Evolutionary conservation across 2,888 invertebrate genomes (phyloP).

Genomic region (Hydriomena furcata): DNA sequence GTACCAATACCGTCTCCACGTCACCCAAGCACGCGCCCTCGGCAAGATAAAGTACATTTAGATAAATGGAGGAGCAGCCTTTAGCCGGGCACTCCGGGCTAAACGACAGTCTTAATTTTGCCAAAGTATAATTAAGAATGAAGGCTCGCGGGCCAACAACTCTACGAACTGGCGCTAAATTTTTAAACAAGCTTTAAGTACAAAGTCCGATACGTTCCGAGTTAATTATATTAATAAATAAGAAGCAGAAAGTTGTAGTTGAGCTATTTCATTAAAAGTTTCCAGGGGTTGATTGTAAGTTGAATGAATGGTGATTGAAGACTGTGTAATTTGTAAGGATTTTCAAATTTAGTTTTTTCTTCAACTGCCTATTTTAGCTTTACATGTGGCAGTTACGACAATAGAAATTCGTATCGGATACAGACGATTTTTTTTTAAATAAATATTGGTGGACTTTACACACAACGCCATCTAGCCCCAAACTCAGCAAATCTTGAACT

Average conservation of each 20-base stretch:
- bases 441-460: no score
- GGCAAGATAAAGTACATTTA: slow-evolving; percentile 80
- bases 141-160: slow-evolving; percentile 72
- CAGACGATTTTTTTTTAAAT: no score
- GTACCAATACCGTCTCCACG: slow-evolving; percentile 51
- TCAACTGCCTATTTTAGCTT: no score
- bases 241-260: slow-evolving; percentile 46
- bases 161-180: slow-evolving; percentile 71
- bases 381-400: no score
- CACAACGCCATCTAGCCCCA: no score
- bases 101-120: slow-evolving; percentile 84
- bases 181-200: slow-evolving; percentile 81
- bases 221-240: slow-evolving; percentile 79
- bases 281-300: slow-evolving; percentile 8
- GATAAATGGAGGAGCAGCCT: slow-evolving; percentile 77
- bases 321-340: no score
- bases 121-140: slow-evolving; percentile 84
- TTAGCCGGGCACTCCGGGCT: slow-evolving; percentile 68
- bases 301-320: slow-evolving; percentile 4
- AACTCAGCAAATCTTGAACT: no score
- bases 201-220: slow-evolving; percentile 76
- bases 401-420: no score
- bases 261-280: slow-evolving; percentile 35
- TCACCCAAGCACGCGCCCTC: slow-evolving; percentile 52
- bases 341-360: no score